Conservation (phyloP, 2,888 invertebrate species). For the Hemicrepidius hirtus region DNA sequence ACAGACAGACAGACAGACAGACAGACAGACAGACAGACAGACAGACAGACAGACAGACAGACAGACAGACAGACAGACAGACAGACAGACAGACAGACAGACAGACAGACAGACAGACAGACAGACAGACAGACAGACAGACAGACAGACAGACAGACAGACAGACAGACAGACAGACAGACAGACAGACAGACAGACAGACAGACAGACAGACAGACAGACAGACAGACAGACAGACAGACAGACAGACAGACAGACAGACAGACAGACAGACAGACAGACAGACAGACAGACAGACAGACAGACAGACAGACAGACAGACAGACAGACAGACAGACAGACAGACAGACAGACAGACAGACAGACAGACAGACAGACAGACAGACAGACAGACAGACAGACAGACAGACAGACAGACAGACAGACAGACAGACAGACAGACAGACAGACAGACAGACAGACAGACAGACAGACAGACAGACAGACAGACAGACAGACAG, state of each 20-base stretch:
- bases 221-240: slow-evolving; percentile 16
- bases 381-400: slow-evolving; percentile 14
- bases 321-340: slow-evolving; percentile 12
- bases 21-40: slow-evolving; percentile 18
- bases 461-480: slow-evolving; percentile 18
- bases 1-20: slow-evolving; percentile 18
- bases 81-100: slow-evolving; percentile 14
- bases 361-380: slow-evolving; percentile 12
- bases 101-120: slow-evolving; percentile 18
- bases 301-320: slow-evolving; percentile 14
- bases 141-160: slow-evolving; percentile 18
- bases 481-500: slow-evolving; percentile 18
- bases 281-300: slow-evolving; percentile 18
- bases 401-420: slow-evolving; percentile 12
- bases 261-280: slow-evolving; percentile 10
- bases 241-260: slow-evolving; percentile 14
- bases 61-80: slow-evolving; percentile 18
- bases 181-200: slow-evolving; percentile 10
- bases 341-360: slow-evolving; percentile 14
- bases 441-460: slow-evolving; percentile 16
- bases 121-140: slow-evolving; percentile 18
- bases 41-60: slow-evolving; percentile 18
- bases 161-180: slow-evolving; percentile 12
- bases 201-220: slow-evolving; percentile 12
- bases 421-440: slow-evolving; percentile 14